phyloP scores from a whole-genome alignment of 2,113 vertebrate species.

The Heptranchias perlo region DNA sequence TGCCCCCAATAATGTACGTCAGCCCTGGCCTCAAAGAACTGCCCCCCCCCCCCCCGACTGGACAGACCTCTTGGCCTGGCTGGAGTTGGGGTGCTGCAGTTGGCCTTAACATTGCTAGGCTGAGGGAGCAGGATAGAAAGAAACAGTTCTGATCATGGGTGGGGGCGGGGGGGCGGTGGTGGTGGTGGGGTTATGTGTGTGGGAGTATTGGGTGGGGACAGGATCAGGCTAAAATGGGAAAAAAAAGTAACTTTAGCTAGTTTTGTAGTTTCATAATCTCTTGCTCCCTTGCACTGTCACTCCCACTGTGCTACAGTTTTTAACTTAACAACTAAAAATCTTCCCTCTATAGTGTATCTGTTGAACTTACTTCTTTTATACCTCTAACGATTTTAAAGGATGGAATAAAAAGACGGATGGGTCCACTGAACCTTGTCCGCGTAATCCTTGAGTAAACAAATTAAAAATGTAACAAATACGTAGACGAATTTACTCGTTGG shows the following conservation, averaged over 20 bases:
- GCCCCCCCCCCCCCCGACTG: not conserved
- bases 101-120: not conserved
- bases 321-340: not conserved
- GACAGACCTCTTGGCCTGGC: not conserved
- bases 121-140: not conserved
- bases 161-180: not conserved
- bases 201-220: not conserved
- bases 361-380: not conserved
- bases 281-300: not conserved
- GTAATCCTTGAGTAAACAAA: conserved; percentile 29
- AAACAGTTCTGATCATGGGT: not conserved
- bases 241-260: not conserved
- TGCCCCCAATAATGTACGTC: not conserved
- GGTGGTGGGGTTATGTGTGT: too few relatives aligned
- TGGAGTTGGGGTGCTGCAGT: not conserved
- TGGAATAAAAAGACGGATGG: not conserved
- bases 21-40: not conserved
- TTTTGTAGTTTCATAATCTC: not conserved
- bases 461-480: conserved; percentile 7
- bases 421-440: not conserved
- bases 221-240: not conserved
- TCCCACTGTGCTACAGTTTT: not conserved
- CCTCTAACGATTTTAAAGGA: not conserved
- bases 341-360: not conserved
- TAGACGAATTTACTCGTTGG: not conserved